Percentiles rank a stretch among this genome's conserved stretches.
Conservation (phyloP, 2,888 invertebrate species). For the Epistrophella euchroma region DNA sequence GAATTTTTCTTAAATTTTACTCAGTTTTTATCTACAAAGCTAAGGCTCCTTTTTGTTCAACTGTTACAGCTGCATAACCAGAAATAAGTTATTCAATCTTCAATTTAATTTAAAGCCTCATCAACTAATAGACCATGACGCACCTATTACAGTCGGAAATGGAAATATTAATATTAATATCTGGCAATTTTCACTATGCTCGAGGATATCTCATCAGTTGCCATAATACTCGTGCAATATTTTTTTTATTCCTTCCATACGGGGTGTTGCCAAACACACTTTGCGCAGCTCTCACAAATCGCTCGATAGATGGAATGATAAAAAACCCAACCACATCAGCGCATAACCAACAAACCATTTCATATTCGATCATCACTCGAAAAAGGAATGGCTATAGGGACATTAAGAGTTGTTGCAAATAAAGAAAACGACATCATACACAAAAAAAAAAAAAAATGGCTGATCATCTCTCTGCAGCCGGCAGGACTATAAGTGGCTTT, state of each 20-base stretch:
- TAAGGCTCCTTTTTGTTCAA: background rate
- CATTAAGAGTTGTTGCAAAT: constrained; percentile 55
- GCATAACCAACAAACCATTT: constrained; percentile 34
- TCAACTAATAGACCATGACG: constrained; percentile 33
- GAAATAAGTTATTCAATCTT: background rate
- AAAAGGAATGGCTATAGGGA: constrained; percentile 57
- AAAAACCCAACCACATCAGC: constrained; percentile 28
- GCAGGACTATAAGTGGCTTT: constrained; percentile 70
- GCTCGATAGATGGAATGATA: constrained; percentile 50
- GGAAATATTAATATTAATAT: constrained; percentile 70
- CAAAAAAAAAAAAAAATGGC: constrained; percentile 12
- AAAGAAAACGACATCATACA: constrained; percentile 20
- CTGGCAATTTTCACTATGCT: constrained; percentile 48
- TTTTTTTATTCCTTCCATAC: constrained; percentile 15
- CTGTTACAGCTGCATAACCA: background rate
- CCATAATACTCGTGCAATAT: background rate
- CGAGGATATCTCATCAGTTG: constrained; percentile 34
- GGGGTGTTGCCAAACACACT: constrained; percentile 71
- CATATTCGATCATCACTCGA: constrained; percentile 69
- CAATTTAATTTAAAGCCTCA: constrained; percentile 13
- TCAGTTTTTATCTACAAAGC: background rate
- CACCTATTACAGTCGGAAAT: constrained; percentile 45
- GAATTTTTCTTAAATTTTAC: background rate
- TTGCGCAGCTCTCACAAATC: constrained; percentile 58
- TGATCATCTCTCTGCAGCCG: constrained; percentile 10